These are phyloP conservation scores for Cryptocheilus praepositus DNA, from an alignment of 2,888 invertebrate genomes.

Conservation along the genomic window DNA sequence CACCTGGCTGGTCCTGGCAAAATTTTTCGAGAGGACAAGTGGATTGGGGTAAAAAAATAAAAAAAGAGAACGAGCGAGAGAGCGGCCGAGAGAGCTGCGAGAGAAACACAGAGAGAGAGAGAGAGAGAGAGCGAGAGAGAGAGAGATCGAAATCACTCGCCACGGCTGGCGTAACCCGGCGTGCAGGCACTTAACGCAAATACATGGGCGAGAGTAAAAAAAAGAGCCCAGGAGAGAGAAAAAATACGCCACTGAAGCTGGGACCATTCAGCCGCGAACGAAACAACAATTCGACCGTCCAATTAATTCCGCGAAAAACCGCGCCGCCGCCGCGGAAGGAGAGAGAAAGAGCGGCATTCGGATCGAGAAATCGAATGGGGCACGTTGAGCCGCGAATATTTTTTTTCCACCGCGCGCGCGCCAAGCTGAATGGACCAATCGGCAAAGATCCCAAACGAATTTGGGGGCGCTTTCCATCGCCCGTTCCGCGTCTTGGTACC, in stretches of 20 bases:
- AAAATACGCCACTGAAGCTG: slow-evolving; percentile 44
- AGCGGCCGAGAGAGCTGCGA: not conserved
- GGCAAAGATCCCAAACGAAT: slow-evolving; percentile 42
- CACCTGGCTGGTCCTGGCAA: slow-evolving; percentile 35
- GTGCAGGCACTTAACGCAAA: slow-evolving; percentile 40
- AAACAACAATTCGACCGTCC: slow-evolving; percentile 62
- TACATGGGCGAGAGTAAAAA: slow-evolving; percentile 44
- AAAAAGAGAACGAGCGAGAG: slow-evolving; percentile 14
- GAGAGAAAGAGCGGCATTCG: slow-evolving; percentile 32
- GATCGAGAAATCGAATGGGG: slow-evolving; percentile 56
- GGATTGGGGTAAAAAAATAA: slow-evolving; percentile 31
- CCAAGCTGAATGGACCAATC: slow-evolving; percentile 45
- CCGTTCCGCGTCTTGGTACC: not conserved
- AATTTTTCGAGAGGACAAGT: slow-evolving; percentile 40
- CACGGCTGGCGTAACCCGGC: not conserved
- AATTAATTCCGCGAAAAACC: slow-evolving; percentile 53
- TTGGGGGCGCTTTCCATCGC: slow-evolving; percentile 21
- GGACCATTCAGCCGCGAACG: slow-evolving; percentile 56
- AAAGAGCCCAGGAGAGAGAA: slow-evolving; percentile 37
- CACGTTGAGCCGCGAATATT: slow-evolving; percentile 37
- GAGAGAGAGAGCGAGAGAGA: slow-evolving; percentile 2
- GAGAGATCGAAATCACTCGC: slow-evolving; percentile 8
- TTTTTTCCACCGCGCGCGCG: slow-evolving; percentile 31
- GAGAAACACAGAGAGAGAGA: too few relatives aligned
- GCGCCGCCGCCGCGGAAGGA: slow-evolving; percentile 1